These are phyloP conservation scores for Sinelater perroti DNA, from an alignment of 2,888 invertebrate genomes.

Conservation along the genomic window DNA sequence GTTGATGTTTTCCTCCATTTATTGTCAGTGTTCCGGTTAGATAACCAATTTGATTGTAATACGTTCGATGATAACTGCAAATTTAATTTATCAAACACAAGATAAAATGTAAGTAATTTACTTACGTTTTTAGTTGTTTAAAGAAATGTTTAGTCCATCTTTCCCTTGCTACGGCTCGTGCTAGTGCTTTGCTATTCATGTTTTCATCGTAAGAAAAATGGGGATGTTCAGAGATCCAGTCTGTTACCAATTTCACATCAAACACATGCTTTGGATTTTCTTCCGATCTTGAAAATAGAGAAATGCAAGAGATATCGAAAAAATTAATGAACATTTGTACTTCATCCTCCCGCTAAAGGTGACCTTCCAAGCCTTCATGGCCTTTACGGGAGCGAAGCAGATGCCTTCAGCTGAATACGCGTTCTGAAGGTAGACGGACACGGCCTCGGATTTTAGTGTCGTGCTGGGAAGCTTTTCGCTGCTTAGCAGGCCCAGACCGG, in stretches of 20 bases:
- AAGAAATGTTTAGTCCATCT: constrained; percentile 77
- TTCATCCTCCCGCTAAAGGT: constrained; percentile 75
- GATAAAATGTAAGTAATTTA: constrained; percentile 19
- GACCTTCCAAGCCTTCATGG: constrained; percentile 80
- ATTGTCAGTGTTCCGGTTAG: constrained; percentile 69
- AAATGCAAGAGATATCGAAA: background rate
- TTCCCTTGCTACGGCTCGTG: constrained; percentile 78
- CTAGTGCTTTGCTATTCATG: constrained; percentile 70
- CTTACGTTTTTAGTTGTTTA: constrained; percentile 70
- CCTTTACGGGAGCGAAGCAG: constrained; percentile 69
- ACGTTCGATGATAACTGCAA: constrained; percentile 77
- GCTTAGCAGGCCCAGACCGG: constrained; percentile 74
- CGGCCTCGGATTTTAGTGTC: constrained; percentile 63
- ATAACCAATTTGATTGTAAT: constrained; percentile 83
- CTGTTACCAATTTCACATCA: constrained; percentile 69
- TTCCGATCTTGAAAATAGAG: background rate
- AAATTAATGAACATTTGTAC: constrained; percentile 51
- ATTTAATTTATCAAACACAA: constrained; percentile 3
- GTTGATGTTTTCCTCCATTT: constrained; percentile 61
- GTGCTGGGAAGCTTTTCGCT: constrained; percentile 78
- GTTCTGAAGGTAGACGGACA: constrained; percentile 34
- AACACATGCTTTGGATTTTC: constrained; percentile 62
- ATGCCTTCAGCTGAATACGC: constrained; percentile 75
- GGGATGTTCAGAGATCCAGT: constrained; percentile 69
- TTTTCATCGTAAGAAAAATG: constrained; percentile 81